phyloP scores from a whole-genome alignment of 1,140 invertebrate genomes.

The Drosophila pseudoobscura region DNA sequence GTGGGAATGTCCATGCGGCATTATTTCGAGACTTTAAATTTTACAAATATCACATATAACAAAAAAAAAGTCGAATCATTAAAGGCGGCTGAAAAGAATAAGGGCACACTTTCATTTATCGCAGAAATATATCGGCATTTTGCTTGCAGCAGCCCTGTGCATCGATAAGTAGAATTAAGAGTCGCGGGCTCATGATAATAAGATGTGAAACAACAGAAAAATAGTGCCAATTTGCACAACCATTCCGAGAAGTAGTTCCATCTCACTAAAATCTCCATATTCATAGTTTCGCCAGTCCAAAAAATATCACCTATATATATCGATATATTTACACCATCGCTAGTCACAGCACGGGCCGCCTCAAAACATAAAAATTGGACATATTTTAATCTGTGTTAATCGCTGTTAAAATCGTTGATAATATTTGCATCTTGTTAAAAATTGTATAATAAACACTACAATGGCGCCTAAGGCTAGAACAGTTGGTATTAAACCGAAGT shows the following conservation, averaged over 20 bases:
- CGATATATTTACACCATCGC: no score
- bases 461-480: conserved; percentile 77
- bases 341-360: conserved; percentile 24
- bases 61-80: conserved; percentile 42
- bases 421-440: conserved; percentile 41
- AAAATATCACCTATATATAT: no score
- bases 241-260: no score
- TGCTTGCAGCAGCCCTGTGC: no score
- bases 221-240: no score
- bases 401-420: conserved; percentile 55
- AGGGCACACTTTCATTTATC: neutral
- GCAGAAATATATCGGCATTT: no score
- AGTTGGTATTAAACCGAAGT: conserved; percentile 71
- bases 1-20: conserved; percentile 81
- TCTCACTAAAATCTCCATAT: no score
- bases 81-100: neutral
- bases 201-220: no score
- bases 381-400: conserved; percentile 73
- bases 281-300: no score
- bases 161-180: no score
- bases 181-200: no score
- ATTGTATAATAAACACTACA: conserved; percentile 42
- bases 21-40: conserved; percentile 31
- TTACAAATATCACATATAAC: conserved; percentile 21
- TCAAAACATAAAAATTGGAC: conserved; percentile 34